phyloP scores from a whole-genome alignment of 2,888 invertebrate genomes.

The Dasypogon diadema region DNA sequence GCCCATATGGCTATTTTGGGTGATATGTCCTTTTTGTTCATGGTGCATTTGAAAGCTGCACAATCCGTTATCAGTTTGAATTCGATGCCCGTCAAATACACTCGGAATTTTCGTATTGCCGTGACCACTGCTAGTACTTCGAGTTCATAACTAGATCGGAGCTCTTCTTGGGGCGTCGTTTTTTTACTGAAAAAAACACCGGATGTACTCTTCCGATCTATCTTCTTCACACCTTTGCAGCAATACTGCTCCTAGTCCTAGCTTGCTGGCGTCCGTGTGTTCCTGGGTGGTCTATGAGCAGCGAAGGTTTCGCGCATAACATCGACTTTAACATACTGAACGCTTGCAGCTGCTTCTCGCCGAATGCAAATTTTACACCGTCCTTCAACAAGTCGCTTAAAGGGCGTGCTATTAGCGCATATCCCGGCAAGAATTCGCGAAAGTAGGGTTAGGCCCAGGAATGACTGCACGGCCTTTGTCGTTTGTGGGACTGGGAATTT shows the following conservation, averaged over 20 bases:
- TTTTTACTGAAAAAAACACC: no score
- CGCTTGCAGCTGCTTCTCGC: background rate
- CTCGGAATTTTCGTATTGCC: constrained; percentile 41
- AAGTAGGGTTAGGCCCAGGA: background rate
- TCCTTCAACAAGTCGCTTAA: background rate
- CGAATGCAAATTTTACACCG: rapidly evolving
- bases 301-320: no score
- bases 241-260: no score
- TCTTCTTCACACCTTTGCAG: no score
- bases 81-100: constrained; percentile 40
- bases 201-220: no score
- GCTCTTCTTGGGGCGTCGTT: no score
- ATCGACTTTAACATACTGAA: no score
- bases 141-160: constrained; percentile 54
- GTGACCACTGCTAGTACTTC: constrained; percentile 50
- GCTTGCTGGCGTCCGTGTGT: no score
- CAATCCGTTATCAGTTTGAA: constrained; percentile 50
- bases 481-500: background rate
- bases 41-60: constrained; percentile 9
- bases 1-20: constrained; percentile 30
- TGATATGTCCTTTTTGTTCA: constrained; percentile 19
- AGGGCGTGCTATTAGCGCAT: background rate
- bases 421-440: background rate
- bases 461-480: background rate
- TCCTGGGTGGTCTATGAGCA: no score